Evolutionary conservation across 2,113 vertebrate genomes (phyloP), one percentile per base, ranked within the genome.

Genomic region (Hypanus sabinus): DNA sequence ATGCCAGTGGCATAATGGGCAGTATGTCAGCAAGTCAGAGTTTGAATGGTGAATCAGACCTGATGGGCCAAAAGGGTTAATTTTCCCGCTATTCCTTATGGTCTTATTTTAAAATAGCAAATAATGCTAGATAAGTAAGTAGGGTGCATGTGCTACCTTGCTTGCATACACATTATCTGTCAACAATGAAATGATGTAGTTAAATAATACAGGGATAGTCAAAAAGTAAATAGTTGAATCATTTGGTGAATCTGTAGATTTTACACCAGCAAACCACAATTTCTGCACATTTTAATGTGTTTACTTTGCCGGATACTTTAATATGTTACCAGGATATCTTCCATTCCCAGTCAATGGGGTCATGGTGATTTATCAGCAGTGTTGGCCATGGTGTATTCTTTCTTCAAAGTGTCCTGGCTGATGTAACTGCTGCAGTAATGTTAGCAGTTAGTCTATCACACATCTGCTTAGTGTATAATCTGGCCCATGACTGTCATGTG

Each of bases 251-350:
- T 87, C 83, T 87, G 27, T 30, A 30, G 22, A 57, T 57, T 85
- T 57, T 85, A 85, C 8, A 85, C 46, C n/a, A 18, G 16, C 33
- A 14, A 87, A 71, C 70, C 18, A 71, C 20, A 73, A 73, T 73
- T 24, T 73, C 0, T 83, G 20, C 57, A 62, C 57, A 60, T 30
- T 87, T 87, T 60, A 33, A 68, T 65, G n/a, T 90, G 85, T 65
- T 90, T 33, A 68, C 62, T 60, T 18, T 68, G 60, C 30, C 85
- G 20, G 60, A 65, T 65, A 68, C 14, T 68, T 88, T 36, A 88
- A n/a, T 88, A 62, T n/a, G 60, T 88, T 30, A 65, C 60, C 85
- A n/a, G 85, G 85, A 90, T 90, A 62, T 18, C 65, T 90, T 65
- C 60, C 60, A 18, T 65, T 68, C 14, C 85, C 57, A n/a, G 60